Conservation (phyloP, 2,797 vertebrate species). For the Microchirus variegatus region DNA sequence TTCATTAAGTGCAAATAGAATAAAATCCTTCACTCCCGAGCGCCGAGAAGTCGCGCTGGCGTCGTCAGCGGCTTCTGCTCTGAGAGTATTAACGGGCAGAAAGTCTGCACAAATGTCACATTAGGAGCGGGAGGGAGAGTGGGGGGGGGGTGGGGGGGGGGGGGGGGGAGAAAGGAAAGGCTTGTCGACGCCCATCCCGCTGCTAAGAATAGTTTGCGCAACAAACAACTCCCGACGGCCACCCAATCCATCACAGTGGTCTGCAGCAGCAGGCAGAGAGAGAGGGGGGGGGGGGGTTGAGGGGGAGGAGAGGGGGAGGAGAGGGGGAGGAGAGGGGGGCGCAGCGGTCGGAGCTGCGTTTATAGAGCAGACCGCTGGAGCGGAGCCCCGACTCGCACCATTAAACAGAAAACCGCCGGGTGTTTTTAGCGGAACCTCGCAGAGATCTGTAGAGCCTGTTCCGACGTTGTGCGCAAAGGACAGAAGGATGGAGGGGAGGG, state of each 20-base stretch:
- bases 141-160: conserved; percentile 10
- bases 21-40: no score
- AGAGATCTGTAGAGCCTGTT: conserved; percentile 25
- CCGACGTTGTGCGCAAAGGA: conserved; percentile 5
- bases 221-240: conserved; percentile 78
- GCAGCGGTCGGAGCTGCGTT: conserved; percentile 58
- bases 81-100: neutral
- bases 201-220: conserved; percentile 80
- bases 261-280: conserved; percentile 32
- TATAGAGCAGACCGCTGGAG: conserved; percentile 73
- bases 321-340: neutral
- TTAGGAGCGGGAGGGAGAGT: conserved; percentile 18
- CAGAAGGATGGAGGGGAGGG: neutral
- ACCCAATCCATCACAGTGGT: conserved; percentile 71
- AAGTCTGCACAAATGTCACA: conserved; percentile 31
- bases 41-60: no score
- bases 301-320: neutral
- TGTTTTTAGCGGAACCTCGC: conserved; percentile 56
- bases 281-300: neutral
- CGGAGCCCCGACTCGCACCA: conserved; percentile 71
- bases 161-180: conserved; percentile 12
- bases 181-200: conserved; percentile 68
- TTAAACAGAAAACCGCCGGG: conserved; percentile 76
- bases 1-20: no score
- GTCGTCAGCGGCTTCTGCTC: neutral